phyloP scores from a whole-genome alignment of 23 tunicate species.

The Styela clava region DNA sequence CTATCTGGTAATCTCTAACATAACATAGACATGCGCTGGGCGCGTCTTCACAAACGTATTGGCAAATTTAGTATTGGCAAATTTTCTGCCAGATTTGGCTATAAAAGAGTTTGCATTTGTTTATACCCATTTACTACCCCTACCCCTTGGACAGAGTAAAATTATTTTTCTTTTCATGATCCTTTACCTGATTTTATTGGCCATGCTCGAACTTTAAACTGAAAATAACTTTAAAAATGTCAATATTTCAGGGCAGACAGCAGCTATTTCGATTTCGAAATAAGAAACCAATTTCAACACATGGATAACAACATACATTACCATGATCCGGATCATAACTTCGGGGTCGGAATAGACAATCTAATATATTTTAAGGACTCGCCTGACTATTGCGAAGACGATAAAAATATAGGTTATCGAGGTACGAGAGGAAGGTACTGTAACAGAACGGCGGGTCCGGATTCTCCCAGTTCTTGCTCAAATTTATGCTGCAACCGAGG shows the following conservation, averaged over 20 bases:
- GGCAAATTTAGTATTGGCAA: too few relatives aligned
- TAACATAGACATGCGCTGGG: too few relatives aligned
- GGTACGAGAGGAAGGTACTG: slow-evolving; percentile 29
- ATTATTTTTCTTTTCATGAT: too few relatives aligned
- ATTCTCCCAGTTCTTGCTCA: slow-evolving; percentile 6
- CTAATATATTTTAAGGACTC: slow-evolving; percentile 18
- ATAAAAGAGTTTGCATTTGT: too few relatives aligned
- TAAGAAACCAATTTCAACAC: neutral
- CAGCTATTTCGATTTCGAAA: neutral
- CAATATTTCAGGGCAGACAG: neutral
- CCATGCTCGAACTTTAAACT: too few relatives aligned
- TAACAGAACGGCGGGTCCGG: neutral
- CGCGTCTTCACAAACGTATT: too few relatives aligned
- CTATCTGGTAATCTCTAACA: too few relatives aligned
- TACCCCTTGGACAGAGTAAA: too few relatives aligned
- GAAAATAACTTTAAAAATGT: too few relatives aligned
- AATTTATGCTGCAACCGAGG: slow-evolving; percentile 31
- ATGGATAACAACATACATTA: slow-evolving; percentile 5
- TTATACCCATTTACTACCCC: too few relatives aligned
- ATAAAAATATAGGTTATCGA: neutral
- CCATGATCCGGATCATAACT: neutral
- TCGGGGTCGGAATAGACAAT: slow-evolving; percentile 13
- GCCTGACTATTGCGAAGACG: slow-evolving; percentile 25
- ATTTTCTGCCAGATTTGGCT: too few relatives aligned
- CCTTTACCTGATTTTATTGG: too few relatives aligned